Conservation (phyloP, 2,797 vertebrate species). For the Chaetodon trifasciatus region DNA sequence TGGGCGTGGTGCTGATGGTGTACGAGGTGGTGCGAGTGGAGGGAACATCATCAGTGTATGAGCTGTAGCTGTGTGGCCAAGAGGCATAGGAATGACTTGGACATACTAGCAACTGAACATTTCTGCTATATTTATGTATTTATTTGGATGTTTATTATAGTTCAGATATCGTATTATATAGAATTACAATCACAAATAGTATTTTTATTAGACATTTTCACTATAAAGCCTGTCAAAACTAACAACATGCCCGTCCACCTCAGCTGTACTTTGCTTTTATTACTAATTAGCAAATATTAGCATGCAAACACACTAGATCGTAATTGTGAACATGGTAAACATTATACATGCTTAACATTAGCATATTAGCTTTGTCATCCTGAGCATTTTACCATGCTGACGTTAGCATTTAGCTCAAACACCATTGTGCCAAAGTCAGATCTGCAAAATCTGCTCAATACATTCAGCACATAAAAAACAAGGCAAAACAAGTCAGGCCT, state of each 20-base stretch:
- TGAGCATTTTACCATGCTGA: neutral
- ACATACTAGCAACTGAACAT: neutral
- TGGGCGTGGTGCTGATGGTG: conserved; percentile 63
- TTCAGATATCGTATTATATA: neutral
- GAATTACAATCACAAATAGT: no score
- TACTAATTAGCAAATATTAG: neutral
- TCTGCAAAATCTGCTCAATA: no score
- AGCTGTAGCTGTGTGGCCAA: conserved; percentile 66
- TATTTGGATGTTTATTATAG: neutral
- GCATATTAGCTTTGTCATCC: neutral
- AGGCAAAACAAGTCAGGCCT: neutral
- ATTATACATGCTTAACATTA: neutral
- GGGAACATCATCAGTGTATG: conserved; percentile 66
- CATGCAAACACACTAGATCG: neutral
- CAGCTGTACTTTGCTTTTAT: neutral
- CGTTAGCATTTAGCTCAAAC: no score
- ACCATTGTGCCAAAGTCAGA: no score
- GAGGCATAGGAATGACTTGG: neutral
- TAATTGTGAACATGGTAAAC: neutral
- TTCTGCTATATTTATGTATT: neutral
- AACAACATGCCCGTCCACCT: neutral
- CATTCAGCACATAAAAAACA: neutral
- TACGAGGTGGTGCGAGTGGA: conserved; percentile 64
- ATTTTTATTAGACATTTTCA: no score
- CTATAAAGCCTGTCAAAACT: neutral